Evolutionary conservation across 1,140 invertebrate species (phyloP), one percentile per base, ranked within the genome.

Genomic region (Sarcophaga peregrina): DNA sequence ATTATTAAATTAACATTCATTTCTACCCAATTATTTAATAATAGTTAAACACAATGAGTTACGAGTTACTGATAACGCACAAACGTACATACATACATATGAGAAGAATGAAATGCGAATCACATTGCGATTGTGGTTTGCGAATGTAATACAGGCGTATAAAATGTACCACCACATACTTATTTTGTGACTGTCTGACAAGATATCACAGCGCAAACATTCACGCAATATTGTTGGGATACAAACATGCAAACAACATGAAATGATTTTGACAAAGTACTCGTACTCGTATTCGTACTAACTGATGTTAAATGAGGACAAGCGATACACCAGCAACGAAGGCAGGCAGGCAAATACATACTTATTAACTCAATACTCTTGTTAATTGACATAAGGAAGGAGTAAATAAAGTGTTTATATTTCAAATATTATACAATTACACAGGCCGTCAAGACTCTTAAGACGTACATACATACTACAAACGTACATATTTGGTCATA

Each of bases 151-250:
- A 9, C n/a, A 68, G 20, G 17, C n/a, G 62, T 20, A 25, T 68
- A 68, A 20, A 68, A 20, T 68, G 17, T 20, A 68, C 62, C 62
- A 68, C 62, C 25, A 37, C 25, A 37, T 37, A 37, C 25, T 20
- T 68, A 68, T 68, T 68, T 68, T 68, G 62, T n/a, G 17, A 25
- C 62, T 68, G 62, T 68, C 62, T 68, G 17, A 68, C 62, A 68
- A 68, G 62, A 68, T 68, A 68, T 68, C 62, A 68, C 62, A 68
- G n/a, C 62, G 62, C 20, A 68, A 68, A 68, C n/a, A 20, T 68
- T 4, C n/a, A 68, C 62, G n/a, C 62, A 68, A 25, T 68, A 20
- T 68, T 37, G 25, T 37, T 37, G 25, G 4, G 1, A 37, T 37
- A 37, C 25, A 37, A 37, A 37, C 25, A 37, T 37, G 4, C 25